Evolutionary conservation across 2,113 vertebrate species (phyloP), one percentile per base, ranked within the genome.

Genomic region (Labrus mixtus): DNA sequence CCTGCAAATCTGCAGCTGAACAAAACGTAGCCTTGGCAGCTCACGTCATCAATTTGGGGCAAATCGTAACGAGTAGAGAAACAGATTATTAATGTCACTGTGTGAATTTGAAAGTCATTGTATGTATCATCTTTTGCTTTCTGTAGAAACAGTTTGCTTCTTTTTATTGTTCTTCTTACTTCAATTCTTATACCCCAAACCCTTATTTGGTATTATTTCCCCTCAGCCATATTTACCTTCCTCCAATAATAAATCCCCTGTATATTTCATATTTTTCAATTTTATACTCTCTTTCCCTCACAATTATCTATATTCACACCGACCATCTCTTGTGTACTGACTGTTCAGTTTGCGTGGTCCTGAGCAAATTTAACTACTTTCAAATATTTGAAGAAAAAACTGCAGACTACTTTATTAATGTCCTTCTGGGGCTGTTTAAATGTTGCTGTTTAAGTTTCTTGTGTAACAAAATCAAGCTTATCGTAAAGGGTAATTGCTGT

Each of bases 391-490:
- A 48, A 65, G 37, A 25, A 36, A 62, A 55, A 39, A 78, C 54
- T 22, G 1, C 20, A 16, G n/a, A 54, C 15, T 22, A 50, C 17
- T 69, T 60, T 22, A 67, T 6, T 61, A 37, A 63, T 67, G 46
- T 78, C 1, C 13, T 33, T 72, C 39, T 36, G 36, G 1, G 20
- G 10, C 10, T 45, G 39, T 72, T 33, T 76, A 22, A 82, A 72
- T 69, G 22, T 78, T 22, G 2, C 10, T 36, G 8, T 61, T 68
- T 9, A 66, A 45, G 33, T 63, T 63, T 62, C 17, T 64, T 64
- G 33, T 23, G 17, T 56, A 59, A 55, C 55, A 73, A 72, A 77
- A 79, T 83, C 54, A 79, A 72, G 19, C 17, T 7, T 63, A 50
- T 51, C 58, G 57, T 56, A 64, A 78, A 83, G 61, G 64, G 33